Evolutionary conservation across 1,140 invertebrate genomes (phyloP).

Genomic region (Zaprionus ornatus): DNA sequence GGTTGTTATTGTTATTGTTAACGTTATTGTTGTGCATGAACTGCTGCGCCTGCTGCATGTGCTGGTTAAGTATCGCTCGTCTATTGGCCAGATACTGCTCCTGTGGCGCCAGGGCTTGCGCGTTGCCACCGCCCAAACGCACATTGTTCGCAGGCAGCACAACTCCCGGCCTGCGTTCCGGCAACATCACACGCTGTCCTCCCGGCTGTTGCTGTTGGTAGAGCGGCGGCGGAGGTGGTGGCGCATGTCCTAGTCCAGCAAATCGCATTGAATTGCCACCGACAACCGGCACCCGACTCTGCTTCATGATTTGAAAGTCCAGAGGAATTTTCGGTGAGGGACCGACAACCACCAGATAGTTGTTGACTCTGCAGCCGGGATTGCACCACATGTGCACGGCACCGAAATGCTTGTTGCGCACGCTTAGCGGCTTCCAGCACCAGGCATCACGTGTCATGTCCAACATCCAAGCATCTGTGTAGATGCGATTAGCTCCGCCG

Average conservation of each 20-base stretch:
- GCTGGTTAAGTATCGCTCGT: conserved; percentile 72
- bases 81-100: conserved; percentile 78
- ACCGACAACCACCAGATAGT: conserved; percentile 76
- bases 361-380: conserved; percentile 92
- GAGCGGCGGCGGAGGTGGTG: conserved; percentile 47
- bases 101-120: conserved; percentile 36
- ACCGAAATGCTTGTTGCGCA: conserved; percentile 90
- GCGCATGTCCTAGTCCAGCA: conserved; percentile 46
- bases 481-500: conserved; percentile 85
- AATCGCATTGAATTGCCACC: conserved; percentile 45
- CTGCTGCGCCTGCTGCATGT: conserved; percentile 70
- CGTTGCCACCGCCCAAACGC: conserved; percentile 43
- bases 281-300: conserved; percentile 67
- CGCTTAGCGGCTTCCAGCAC: conserved; percentile 92
- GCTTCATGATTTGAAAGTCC: conserved; percentile 82
- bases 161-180: conserved; percentile 48
- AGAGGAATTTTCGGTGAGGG: conserved; percentile 76
- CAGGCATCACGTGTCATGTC: conserved; percentile 88
- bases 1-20: conserved; percentile 68
- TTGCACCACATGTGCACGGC: conserved; percentile 96
- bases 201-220: conserved; percentile 48
- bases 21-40: conserved; percentile 74
- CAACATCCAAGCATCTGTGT: conserved; percentile 87
- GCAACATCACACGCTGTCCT: conserved; percentile 41
- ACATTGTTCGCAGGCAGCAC: conserved; percentile 36